Evolutionary conservation across 2,888 invertebrate species (phyloP).

Genomic region (Andrena fulva): DNA sequence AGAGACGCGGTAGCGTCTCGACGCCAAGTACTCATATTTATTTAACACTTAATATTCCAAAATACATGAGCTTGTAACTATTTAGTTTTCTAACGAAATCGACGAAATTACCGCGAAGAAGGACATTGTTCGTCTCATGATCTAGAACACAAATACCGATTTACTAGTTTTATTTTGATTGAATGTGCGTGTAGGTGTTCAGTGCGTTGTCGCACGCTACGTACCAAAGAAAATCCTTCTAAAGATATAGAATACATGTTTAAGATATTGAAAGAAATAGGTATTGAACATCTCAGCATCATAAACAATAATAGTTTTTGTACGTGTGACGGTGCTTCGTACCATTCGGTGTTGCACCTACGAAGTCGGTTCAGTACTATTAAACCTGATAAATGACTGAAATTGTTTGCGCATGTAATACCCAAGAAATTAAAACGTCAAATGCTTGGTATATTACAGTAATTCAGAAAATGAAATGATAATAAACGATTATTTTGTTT

Average conservation of each 20-base stretch:
- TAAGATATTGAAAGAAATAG: background rate
- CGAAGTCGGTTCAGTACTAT: background rate
- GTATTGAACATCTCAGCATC: conserved; percentile 5
- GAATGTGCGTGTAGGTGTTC: background rate
- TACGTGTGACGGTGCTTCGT: background rate
- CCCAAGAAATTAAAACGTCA: no score
- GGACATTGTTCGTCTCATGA: background rate
- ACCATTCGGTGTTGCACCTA: conserved; percentile 20
- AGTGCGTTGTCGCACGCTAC: background rate
- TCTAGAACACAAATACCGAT: background rate
- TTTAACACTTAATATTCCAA: background rate
- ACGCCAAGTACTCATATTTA: no score
- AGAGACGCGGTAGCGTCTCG: no score
- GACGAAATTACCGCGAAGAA: conserved; percentile 1
- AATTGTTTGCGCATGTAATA: no score
- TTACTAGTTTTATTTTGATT: background rate
- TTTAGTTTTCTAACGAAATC: background rate
- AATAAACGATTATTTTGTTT: no score
- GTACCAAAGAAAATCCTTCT: conserved; percentile 14
- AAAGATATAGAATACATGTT: background rate
- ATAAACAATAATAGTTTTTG: conserved; percentile 28
- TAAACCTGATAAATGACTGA: background rate
- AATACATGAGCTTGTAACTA: background rate
- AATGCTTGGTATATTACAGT: no score
- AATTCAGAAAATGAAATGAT: no score